Percentiles rank a stretch among this genome's conserved stretches.
Evolutionary conservation across 2,888 invertebrate genomes (phyloP).

Genomic region (Temnothorax unifasciatus): DNA sequence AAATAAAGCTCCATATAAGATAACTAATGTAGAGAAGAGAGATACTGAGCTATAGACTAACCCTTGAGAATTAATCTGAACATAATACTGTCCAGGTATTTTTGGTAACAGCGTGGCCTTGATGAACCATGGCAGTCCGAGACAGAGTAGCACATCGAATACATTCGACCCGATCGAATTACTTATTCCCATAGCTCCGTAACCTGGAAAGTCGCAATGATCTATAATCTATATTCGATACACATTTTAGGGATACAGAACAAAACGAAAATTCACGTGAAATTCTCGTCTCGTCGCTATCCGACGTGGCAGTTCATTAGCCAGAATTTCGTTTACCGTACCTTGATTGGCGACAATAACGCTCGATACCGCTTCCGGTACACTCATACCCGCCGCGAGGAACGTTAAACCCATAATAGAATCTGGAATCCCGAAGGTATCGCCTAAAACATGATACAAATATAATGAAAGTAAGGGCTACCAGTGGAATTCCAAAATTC

Average conservation of each 20-base stretch:
- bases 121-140: constrained; percentile 93
- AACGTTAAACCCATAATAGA: constrained; percentile 95
- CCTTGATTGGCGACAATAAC: constrained; percentile 94
- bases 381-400: constrained; percentile 94
- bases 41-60: constrained; percentile 92
- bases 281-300: background rate
- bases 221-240: background rate
- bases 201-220: constrained; percentile 87
- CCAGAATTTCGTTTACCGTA: constrained; percentile 74
- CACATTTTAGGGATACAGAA: constrained; percentile 1
- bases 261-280: background rate
- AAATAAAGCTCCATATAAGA: constrained; percentile 90
- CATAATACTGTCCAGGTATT: constrained; percentile 88
- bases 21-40: constrained; percentile 90
- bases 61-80: constrained; percentile 92
- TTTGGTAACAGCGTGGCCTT: constrained; percentile 90
- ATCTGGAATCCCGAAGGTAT: constrained; percentile 93
- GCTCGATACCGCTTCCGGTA: constrained; percentile 95
- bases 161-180: constrained; percentile 94
- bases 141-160: constrained; percentile 92
- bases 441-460: constrained; percentile 87
- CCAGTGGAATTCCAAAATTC: too few relatives aligned
- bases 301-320: constrained; percentile 41
- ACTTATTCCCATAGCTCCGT: constrained; percentile 93
- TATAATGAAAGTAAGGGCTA: background rate